These are phyloP conservation scores for Encarsia formosa DNA, from an alignment of 2,888 invertebrate species.

Conservation along the genomic window DNA sequence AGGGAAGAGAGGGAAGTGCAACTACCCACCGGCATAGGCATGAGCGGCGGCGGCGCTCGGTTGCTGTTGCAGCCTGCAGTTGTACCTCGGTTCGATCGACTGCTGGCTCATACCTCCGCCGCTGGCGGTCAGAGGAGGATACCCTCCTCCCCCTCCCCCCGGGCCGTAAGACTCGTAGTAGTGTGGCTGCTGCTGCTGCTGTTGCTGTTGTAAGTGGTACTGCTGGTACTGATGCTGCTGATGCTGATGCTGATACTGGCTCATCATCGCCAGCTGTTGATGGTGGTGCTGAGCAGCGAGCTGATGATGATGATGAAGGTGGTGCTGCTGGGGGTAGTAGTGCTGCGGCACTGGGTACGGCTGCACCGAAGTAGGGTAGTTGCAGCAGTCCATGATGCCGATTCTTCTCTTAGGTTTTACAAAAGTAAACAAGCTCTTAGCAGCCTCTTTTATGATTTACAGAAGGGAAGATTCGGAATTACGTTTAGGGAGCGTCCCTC, in stretches of 20 bases:
- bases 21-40: conserved; percentile 42
- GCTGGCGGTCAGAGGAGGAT: conserved; percentile 32
- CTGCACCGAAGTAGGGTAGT: conserved; percentile 45
- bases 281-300: conserved; percentile 14
- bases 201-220: conserved; percentile 27
- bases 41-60: conserved; percentile 44
- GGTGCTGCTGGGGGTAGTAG: conserved; percentile 28
- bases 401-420: too few species aligned
- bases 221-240: conserved; percentile 29
- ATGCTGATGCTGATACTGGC: conserved; percentile 10
- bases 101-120: conserved; percentile 36
- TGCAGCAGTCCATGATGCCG: conserved; percentile 47
- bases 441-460: too few species aligned
- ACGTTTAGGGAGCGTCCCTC: too few species aligned
- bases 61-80: conserved; percentile 41
- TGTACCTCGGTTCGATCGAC: conserved; percentile 44
- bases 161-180: conserved; percentile 37
- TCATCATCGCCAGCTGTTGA: conserved; percentile 21
- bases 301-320: conserved; percentile 27
- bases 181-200: conserved; percentile 36
- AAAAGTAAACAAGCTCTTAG: too few species aligned
- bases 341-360: conserved; percentile 42
- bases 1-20: neutral
- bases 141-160: conserved; percentile 31
- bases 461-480: too few species aligned